Base-by-base conservation (phyloP, 2,888 invertebrate genomes). In the Noctua comes region DNA sequence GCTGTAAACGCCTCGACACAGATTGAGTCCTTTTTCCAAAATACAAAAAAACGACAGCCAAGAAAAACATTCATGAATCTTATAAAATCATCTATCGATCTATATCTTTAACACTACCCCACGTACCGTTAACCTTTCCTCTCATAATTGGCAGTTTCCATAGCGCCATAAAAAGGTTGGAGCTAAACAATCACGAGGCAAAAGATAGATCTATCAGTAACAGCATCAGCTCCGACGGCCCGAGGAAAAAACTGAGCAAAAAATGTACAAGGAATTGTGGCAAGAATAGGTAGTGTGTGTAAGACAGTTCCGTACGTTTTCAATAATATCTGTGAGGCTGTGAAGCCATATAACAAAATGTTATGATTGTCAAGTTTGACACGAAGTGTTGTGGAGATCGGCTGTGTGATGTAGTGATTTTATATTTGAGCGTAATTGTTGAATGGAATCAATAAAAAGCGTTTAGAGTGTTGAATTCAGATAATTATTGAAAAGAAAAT, bases 161-260 rank as follows among this genome's bases (percentile, higher is more conserved):
- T 31, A 73, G 68, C 68, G 46, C 64, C 21, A 88, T 79, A 85
- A 83, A 87, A 86, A 86, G 69, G 68, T 54, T 62, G 36, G 57
- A 76, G 62, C 69, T 73, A 75, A 83, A 88, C 78, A 81, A 84
- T 82, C 72, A 78, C 57, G 80, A 8, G 59, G 85, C 84, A 83
- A 83, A 84, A 85, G 86, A 87, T 84, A 89, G 77, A 84, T 86
- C 86, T 88, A 90, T 89, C 86, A 84, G 82, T 82, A 86, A 79
- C 85, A 83, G 86, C 84, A 80, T 85, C 90, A 77, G 88, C 79
- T 87, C 84, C 90, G 90, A 87, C 88, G 87, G 87, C 81, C 87
- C 82, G 82, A 77, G 73, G 48, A 82, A 87, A 90, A 91, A 91
- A 90, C 80, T 51, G 79, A 85, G 83, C 86, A 91, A 90, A 89